These are phyloP conservation scores for Iguana delicatissima DNA, from an alignment of 2,797 vertebrate species.

Conservation along the genomic window DNA sequence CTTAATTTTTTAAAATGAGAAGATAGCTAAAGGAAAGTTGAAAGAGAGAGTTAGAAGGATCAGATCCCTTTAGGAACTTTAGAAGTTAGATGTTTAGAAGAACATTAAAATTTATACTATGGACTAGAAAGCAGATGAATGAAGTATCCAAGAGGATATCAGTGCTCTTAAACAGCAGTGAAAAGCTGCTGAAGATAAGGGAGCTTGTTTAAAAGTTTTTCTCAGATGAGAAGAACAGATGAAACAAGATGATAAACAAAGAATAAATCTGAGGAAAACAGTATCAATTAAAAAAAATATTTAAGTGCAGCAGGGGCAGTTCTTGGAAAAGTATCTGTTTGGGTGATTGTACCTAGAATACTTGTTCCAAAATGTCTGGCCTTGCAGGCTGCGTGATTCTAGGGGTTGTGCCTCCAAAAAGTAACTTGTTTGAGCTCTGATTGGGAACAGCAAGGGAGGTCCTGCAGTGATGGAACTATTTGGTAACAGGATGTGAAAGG, in stretches of 20 bases:
- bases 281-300: background rate
- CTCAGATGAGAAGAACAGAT: background rate
- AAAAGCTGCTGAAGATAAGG: background rate
- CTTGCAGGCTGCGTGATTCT: too few relatives aligned
- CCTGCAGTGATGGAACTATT: background rate
- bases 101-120: background rate
- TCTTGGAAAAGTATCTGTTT: too few relatives aligned
- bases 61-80: background rate
- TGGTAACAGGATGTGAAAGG: background rate
- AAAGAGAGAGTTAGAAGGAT: background rate
- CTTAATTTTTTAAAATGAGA: background rate
- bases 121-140: background rate
- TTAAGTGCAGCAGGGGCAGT: background rate
- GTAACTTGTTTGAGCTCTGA: too few relatives aligned
- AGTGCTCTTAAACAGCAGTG: background rate
- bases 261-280: background rate
- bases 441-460: background rate
- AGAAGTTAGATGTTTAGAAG: background rate
- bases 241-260: background rate
- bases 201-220: background rate
- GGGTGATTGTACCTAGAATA: too few relatives aligned
- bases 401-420: too few relatives aligned
- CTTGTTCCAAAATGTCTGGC: too few relatives aligned
- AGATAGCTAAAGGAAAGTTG: background rate
- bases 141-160: background rate